Conservation (phyloP, 2,797 vertebrate species). For the Basileuterus tristriatus region DNA sequence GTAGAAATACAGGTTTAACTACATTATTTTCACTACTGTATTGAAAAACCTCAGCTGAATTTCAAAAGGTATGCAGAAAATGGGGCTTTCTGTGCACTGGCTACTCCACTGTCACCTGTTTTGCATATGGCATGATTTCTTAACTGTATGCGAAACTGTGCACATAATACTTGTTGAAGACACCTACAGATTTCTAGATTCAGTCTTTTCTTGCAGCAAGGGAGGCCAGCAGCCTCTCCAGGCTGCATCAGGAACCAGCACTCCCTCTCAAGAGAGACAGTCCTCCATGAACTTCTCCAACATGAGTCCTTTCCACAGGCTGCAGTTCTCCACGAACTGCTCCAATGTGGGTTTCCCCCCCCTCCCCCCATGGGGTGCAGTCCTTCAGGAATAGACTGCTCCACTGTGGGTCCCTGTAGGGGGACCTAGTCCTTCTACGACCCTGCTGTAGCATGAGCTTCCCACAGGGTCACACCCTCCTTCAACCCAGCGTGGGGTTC, state of each 20-base stretch:
- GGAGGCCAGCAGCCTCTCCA: neutral
- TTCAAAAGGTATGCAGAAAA: neutral
- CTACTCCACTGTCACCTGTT: neutral
- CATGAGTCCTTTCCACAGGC: neutral
- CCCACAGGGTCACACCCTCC: neutral
- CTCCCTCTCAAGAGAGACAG: neutral
- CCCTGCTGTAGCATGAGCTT: neutral
- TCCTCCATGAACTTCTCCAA: neutral
- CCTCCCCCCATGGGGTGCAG: neutral
- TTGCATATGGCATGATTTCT: neutral
- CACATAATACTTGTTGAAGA: accelerated
- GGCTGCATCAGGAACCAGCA: no score
- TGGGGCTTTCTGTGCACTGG: neutral
- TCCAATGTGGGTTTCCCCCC: accelerated
- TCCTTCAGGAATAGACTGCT: neutral
- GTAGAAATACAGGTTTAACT: neutral
- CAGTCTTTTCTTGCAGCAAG: neutral
- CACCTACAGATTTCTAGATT: neutral
- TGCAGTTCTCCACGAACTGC: neutral
- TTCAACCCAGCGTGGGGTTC: neutral
- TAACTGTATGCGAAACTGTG: neutral
- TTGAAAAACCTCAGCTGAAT: neutral
- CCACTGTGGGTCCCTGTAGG: neutral
- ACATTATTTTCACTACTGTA: neutral
- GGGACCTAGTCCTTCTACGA: neutral